A percentile compares a stretch with the other conserved stretches of the same genome.
Conservation (phyloP, 2,888 invertebrate genomes). For the Gandaritis pyraliata region DNA sequence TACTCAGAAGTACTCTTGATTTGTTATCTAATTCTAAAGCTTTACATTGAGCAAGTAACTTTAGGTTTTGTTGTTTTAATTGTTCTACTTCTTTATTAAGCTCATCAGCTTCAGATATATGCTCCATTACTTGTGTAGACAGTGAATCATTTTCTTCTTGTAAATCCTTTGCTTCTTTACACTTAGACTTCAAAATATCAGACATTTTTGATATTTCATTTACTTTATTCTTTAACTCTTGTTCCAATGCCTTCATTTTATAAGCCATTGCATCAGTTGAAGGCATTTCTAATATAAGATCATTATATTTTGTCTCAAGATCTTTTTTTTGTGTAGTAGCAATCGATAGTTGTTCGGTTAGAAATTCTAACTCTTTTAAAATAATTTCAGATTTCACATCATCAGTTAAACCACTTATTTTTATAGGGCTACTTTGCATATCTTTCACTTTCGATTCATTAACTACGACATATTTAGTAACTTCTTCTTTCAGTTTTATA, state of each 20-base stretch:
- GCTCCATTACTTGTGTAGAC: conserved; percentile 84
- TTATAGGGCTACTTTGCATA: conserved; percentile 54
- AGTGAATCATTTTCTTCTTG: conserved; percentile 82
- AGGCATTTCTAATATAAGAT: conserved; percentile 59
- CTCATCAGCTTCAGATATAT: conserved; percentile 80
- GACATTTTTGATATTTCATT: conserved; percentile 57
- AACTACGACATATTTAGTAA: conserved; percentile 45
- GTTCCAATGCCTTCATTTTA: conserved; percentile 60
- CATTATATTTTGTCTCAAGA: conserved; percentile 61
- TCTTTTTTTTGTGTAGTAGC: conserved; percentile 54
- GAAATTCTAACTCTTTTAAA: conserved; percentile 47
- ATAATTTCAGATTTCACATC: conserved; percentile 30
- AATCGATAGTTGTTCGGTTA: conserved; percentile 51
- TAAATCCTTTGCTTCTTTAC: conserved; percentile 60
- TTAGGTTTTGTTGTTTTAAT: conserved; percentile 52
- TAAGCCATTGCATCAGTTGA: conserved; percentile 57
- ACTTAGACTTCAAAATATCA: conserved; percentile 50
- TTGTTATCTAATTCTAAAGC: conserved; percentile 39
- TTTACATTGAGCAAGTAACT: conserved; percentile 51
- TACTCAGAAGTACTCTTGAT: conserved; percentile 45
- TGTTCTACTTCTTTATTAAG: conserved; percentile 68
- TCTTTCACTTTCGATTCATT: conserved; percentile 42
- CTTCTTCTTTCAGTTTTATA: conserved; percentile 50
- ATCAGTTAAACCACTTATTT: conserved; percentile 29
- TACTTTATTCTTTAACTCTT: conserved; percentile 53